Conservation (phyloP, 2,797 vertebrate genomes). For the Phalanger gymnotis region DNA sequence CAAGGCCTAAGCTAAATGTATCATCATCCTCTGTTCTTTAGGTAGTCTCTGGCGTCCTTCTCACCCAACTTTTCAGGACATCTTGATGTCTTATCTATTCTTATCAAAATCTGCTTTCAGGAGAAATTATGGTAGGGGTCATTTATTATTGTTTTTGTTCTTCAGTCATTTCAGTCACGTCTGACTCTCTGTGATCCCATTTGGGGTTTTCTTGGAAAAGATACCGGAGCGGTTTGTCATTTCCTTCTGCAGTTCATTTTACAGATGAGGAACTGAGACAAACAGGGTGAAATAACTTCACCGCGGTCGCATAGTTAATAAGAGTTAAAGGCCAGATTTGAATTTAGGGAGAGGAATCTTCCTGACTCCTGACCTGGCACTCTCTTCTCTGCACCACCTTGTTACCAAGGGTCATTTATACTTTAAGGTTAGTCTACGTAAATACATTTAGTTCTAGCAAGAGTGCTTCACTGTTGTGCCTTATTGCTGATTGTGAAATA, state of each 20-base stretch:
- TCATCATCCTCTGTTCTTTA: neutral
- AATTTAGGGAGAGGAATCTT: neutral
- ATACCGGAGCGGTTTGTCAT: too few species aligned
- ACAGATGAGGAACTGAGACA: neutral
- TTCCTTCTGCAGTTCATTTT: too few species aligned
- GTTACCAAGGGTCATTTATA: neutral
- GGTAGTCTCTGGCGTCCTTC: neutral
- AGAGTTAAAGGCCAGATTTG: neutral
- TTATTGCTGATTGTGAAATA: neutral
- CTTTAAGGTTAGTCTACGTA: neutral
- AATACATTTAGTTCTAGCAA: neutral
- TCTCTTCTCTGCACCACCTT: neutral
- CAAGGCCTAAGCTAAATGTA: neutral
- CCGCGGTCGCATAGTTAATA: neutral
- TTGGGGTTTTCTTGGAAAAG: too few species aligned
- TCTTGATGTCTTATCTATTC: neutral
- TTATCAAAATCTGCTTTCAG: neutral
- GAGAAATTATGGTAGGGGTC: neutral
- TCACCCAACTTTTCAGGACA: neutral
- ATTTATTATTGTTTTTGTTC: neutral
- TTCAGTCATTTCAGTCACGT: neutral
- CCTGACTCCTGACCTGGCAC: neutral
- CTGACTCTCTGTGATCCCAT: too few species aligned
- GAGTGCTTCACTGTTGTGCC: neutral
- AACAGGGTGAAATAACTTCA: neutral